Evolutionary conservation across 2,113 vertebrate genomes (phyloP), one percentile per base, ranked within the genome.

Genomic region (Microtus richardsoni): DNA sequence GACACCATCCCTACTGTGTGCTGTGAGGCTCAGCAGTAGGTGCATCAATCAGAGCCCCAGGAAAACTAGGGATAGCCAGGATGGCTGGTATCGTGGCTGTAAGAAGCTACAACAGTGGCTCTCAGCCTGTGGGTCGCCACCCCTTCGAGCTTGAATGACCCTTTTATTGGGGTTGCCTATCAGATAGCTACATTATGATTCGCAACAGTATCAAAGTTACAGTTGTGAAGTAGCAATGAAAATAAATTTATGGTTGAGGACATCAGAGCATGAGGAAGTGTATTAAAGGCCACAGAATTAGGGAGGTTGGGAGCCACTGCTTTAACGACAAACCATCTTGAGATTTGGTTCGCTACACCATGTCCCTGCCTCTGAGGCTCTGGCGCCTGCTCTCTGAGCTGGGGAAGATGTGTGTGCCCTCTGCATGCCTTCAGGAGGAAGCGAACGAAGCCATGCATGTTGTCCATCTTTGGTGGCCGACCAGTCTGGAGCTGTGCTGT

Each of bases 81-180:
- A 21, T 54, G 13, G 66, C n/a, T 26, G 6, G 3, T 2, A 0
- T 3, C 1, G 0, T 44, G 66, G 49, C 52, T 6, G 2, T 5
- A 22, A 21, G 64, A 54, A 44, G 19, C 70, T 2, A n/a, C 7
- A 54, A 10, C 41, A 82, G 1, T 28, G 54, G 11, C 4, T 60
- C 36, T 60, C 36, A 39, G 14, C 36, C 22, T 9, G 6, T 39
- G n/a, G 79, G 36, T 39, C n/a, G 2, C 1, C 22, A 60, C 12
- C 12, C 54, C 36, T n/a, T 70, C 4, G 68, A 7, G 17, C 36
- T n/a, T 71, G 36, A 71, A n/a, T 1, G 36, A 19, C 6, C 36
- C 54, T 39, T 60, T 83, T 39, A 60, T n/a, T 0, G 24, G 22
- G n/a, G 54, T 41, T 62, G 12, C 39, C 30, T 30, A 64, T 47